Evolutionary conservation across 2,113 vertebrate genomes (phyloP).

Genomic region (Condylura cristata): DNA sequence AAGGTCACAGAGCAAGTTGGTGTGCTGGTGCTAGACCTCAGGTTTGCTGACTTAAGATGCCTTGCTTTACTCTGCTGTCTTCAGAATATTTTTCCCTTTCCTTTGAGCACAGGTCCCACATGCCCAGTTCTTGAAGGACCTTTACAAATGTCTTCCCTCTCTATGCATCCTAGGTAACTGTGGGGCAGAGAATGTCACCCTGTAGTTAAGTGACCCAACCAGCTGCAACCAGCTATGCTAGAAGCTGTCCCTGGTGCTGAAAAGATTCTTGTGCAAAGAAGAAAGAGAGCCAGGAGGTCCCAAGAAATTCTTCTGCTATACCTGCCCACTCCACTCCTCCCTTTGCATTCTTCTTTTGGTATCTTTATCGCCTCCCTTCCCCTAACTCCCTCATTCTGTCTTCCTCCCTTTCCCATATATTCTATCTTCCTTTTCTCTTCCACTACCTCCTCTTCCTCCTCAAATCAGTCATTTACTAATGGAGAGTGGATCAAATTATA

Average conservation of each 20-base stretch:
- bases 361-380: background rate
- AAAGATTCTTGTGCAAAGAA: background rate
- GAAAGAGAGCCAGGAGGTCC: background rate
- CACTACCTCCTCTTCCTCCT: background rate
- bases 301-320: no score
- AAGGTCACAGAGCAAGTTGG: background rate
- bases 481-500: background rate
- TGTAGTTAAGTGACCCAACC: background rate
- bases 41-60: background rate
- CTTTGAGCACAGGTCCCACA: background rate
- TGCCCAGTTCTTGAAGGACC: background rate
- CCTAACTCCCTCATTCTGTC: background rate
- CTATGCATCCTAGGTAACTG: background rate
- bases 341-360: background rate
- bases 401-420: background rate
- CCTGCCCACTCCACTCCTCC: fast-evolving
- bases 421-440: background rate
- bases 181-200: background rate
- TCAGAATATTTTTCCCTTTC: background rate
- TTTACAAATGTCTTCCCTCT: background rate
- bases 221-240: fast-evolving
- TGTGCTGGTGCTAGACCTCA: background rate
- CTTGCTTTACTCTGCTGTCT: background rate
- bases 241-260: constrained; percentile 56
- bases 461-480: background rate